phyloP scores from a whole-genome alignment of 2,113 vertebrate genomes.

The Oncorhynchus mykiss region DNA sequence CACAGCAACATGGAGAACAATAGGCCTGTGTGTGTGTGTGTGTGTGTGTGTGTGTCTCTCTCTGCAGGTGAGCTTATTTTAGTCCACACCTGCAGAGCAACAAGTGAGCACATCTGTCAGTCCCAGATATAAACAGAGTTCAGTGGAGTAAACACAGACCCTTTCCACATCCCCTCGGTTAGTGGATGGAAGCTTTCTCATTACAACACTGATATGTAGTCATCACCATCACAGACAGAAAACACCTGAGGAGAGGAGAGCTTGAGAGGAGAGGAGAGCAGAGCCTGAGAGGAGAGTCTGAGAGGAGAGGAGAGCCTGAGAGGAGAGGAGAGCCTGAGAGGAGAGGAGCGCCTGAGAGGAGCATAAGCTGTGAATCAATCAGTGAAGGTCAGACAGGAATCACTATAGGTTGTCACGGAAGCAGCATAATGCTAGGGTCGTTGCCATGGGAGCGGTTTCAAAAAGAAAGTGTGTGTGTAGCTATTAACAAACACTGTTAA shows the following conservation, averaged over 20 bases:
- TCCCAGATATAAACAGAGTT: conserved; percentile 13
- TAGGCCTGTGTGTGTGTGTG: conserved; percentile 48
- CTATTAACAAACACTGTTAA: conserved; percentile 40
- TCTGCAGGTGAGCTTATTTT: conserved; percentile 37
- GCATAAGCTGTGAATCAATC: conserved; percentile 53
- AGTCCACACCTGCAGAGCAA: conserved; percentile 57
- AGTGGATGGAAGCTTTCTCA: too few species aligned
- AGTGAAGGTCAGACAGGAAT: conserved; percentile 69
- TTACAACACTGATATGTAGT: too few species aligned
- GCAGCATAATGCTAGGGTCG: conserved; percentile 65
- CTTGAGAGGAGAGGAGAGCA: conserved; percentile 22
- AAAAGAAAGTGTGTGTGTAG: conserved; percentile 32
- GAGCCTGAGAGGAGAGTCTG: background rate
- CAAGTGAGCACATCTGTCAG: conserved; percentile 56
- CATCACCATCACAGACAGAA: too few species aligned
- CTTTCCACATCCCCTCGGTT: background rate
- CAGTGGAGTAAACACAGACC: conserved; percentile 39
- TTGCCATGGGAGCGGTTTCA: conserved; percentile 61
- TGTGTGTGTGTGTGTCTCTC: conserved; percentile 36
- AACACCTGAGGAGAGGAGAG: background rate
- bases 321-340: conserved; percentile 39
- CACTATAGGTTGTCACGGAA: conserved; percentile 70
- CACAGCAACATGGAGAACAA: conserved; percentile 50
- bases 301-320: conserved; percentile 2
- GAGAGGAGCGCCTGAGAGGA: conserved; percentile 16